phyloP scores from a whole-genome alignment of 2,797 vertebrate species.

The Enteromius paludinosus region DNA sequence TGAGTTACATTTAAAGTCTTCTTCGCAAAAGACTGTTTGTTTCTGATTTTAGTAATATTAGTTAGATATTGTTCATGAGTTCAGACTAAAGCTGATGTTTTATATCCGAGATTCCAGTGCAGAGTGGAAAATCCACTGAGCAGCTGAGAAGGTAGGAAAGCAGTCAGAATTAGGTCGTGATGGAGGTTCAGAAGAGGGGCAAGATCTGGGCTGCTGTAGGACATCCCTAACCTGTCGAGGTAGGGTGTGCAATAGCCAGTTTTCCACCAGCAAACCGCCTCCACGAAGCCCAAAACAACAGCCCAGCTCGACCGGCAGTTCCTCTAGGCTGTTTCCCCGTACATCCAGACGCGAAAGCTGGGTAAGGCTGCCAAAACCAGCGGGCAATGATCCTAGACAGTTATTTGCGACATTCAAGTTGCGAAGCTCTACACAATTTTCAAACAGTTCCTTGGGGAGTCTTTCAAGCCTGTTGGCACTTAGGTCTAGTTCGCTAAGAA shows the following conservation, averaged over 20 bases:
- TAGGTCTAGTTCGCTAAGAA: constrained; percentile 76
- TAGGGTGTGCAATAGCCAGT: constrained; percentile 75
- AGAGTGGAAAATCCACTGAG: constrained; percentile 78
- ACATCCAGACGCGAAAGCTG: constrained; percentile 77
- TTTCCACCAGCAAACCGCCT: constrained; percentile 77
- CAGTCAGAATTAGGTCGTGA: constrained; percentile 69
- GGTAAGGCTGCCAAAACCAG: constrained; percentile 65
- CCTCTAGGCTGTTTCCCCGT: constrained; percentile 77
- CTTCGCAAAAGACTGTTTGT: not conserved
- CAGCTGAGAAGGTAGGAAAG: constrained; percentile 72
- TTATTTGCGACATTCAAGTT: constrained; percentile 76
- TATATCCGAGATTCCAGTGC: constrained; percentile 79
- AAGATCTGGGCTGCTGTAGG: constrained; percentile 60
- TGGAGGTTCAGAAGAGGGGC: constrained; percentile 45
- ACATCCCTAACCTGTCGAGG: constrained; percentile 70
- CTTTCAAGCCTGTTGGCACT: constrained; percentile 77
- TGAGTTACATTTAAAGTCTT: not conserved
- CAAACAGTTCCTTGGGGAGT: constrained; percentile 75
- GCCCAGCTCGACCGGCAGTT: constrained; percentile 76
- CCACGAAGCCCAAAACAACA: constrained; percentile 73
- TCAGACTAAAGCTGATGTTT: constrained; percentile 4
- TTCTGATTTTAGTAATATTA: not conserved
- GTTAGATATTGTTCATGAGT: not conserved
- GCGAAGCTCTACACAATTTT: constrained; percentile 71
- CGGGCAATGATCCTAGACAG: constrained; percentile 69